These are phyloP conservation scores for Arenaria interpres DNA, from an alignment of 2,113 vertebrate genomes.

Conservation along the genomic window DNA sequence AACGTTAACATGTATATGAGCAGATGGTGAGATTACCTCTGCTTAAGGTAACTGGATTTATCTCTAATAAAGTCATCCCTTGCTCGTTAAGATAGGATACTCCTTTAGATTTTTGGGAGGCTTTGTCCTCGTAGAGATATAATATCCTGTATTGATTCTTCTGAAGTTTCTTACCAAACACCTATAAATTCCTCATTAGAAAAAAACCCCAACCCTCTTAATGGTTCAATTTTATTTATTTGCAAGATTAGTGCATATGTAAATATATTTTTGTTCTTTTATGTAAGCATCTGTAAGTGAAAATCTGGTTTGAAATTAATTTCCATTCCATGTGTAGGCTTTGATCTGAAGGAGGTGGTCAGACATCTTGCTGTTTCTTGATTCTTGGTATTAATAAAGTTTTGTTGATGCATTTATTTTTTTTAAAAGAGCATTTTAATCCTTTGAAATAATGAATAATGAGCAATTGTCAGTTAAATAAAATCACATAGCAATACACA, in stretches of 20 bases:
- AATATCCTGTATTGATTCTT: background rate
- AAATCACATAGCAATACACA: background rate
- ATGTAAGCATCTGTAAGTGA: background rate
- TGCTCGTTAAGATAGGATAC: background rate
- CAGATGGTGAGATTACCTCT: slow-evolving; percentile 32
- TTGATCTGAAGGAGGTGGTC: background rate
- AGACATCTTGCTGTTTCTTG: background rate
- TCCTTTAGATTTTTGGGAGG: background rate
- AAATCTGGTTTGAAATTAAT: background rate
- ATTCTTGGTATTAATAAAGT: background rate
- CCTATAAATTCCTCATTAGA: background rate
- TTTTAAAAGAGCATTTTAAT: background rate
- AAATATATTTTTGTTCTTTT: background rate
- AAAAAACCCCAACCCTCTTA: background rate
- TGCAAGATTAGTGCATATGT: background rate
- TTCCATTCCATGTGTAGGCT: background rate
- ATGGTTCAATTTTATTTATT: background rate
- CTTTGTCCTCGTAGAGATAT: background rate
- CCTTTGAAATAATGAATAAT: background rate
- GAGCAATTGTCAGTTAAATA: background rate
- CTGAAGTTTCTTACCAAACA: background rate
- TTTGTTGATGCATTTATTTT: background rate
- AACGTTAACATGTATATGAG: background rate
- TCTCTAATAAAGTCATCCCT: background rate
- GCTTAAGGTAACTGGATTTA: slow-evolving; percentile 11